Conservation (phyloP, 2,113 vertebrate genomes). For the Grallaria varia region DNA sequence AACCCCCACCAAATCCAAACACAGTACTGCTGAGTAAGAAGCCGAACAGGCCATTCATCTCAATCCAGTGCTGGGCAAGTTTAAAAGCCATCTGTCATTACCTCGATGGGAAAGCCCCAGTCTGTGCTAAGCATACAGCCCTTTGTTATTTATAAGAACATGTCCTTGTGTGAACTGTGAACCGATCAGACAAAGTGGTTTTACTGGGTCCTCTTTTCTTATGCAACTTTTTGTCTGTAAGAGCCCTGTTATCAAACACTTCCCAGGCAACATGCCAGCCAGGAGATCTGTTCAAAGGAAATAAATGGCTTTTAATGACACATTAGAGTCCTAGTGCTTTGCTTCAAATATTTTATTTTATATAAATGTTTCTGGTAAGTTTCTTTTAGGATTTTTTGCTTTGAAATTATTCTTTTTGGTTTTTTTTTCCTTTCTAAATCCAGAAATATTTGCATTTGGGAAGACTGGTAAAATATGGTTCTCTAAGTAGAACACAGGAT, state of each 20-base stretch:
- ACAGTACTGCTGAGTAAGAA: conserved; percentile 81
- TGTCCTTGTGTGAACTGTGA: conserved; percentile 71
- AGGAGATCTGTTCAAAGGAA: conserved; percentile 28
- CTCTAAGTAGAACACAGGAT: not conserved
- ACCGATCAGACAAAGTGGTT: conserved; percentile 64
- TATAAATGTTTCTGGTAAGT: not conserved
- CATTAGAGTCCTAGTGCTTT: not conserved
- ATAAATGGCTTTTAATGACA: not conserved
- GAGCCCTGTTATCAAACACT: conserved; percentile 57
- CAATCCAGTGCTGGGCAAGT: conserved; percentile 69
- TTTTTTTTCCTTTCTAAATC: not conserved
- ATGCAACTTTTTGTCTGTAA: conserved; percentile 4
- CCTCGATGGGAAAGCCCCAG: conserved; percentile 75
- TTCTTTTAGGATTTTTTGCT: not conserved
- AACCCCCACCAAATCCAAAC: not conserved
- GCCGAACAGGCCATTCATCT: conserved; percentile 78
- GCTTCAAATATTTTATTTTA: not conserved
- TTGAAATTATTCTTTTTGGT: not conserved
- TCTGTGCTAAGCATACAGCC: conserved; percentile 60
- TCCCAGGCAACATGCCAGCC: conserved; percentile 37
- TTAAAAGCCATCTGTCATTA: conserved; percentile 85
- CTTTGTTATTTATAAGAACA: conserved; percentile 63
- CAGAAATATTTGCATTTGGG: not conserved
- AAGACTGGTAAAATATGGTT: not conserved
- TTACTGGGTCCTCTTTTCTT: conserved; percentile 47